phyloP scores from a whole-genome alignment of 2,888 invertebrate genomes.

The Melolontha melolontha region DNA sequence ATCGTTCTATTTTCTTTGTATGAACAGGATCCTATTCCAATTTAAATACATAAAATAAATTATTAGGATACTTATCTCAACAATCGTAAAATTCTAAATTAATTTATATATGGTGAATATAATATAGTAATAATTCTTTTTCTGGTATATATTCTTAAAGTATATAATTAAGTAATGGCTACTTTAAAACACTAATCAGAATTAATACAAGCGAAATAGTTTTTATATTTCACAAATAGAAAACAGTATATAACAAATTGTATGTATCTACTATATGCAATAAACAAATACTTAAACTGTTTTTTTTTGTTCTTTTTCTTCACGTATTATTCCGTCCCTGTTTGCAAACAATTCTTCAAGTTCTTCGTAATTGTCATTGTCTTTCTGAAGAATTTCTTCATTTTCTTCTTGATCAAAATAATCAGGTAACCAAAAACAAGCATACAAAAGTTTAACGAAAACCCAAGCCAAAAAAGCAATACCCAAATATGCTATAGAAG shows the following conservation, averaged over 20 bases:
- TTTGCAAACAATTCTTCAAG: conserved; percentile 21
- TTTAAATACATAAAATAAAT: too few relatives aligned
- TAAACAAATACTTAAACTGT: conserved; percentile 17
- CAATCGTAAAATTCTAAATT: too few relatives aligned
- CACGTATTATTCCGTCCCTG: conserved; percentile 12
- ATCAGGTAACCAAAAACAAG: conserved; percentile 75
- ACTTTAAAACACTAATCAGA: too few relatives aligned
- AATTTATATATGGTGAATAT: too few relatives aligned
- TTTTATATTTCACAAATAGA: neutral
- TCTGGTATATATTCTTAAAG: too few relatives aligned
- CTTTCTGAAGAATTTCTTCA: conserved; percentile 24
- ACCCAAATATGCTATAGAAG: conserved; percentile 72
- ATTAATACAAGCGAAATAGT: too few relatives aligned
- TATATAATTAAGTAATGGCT: too few relatives aligned
- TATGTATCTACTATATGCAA: neutral
- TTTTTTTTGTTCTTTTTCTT: conserved; percentile 31
- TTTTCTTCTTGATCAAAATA: conserved; percentile 71
- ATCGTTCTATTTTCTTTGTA: too few relatives aligned
- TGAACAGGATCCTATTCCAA: too few relatives aligned
- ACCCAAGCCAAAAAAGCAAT: conserved; percentile 75
- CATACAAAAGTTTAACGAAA: conserved; percentile 74
- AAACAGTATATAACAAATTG: neutral
- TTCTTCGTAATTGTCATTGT: conserved; percentile 7
- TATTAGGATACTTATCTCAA: too few relatives aligned
- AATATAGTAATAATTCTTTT: too few relatives aligned